Evolutionary conservation across 2,888 invertebrate species (phyloP).

Genomic region (Drosophila nigricruria): DNA sequence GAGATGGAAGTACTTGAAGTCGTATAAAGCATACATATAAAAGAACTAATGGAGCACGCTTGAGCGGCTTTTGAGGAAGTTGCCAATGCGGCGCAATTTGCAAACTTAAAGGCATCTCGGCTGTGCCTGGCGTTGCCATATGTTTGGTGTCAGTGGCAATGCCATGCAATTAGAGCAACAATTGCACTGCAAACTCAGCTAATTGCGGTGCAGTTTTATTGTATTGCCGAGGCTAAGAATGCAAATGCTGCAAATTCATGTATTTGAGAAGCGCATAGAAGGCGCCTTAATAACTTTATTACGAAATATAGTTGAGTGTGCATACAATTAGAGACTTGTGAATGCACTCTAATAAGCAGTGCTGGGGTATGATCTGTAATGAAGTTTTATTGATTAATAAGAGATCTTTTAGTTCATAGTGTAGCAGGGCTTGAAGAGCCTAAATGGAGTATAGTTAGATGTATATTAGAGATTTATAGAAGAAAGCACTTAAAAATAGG

Average conservation of each 20-base stretch:
- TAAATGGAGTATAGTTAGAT: neutral
- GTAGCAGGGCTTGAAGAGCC: no score
- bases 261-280: constrained; percentile 20
- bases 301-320: neutral
- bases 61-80: constrained; percentile 33
- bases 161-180: constrained; percentile 25
- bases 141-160: constrained; percentile 19
- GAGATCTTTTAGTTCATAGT: neutral
- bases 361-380: neutral
- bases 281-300: neutral
- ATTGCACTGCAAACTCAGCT: constrained; percentile 30
- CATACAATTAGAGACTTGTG: neutral
- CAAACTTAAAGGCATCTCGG: constrained; percentile 20
- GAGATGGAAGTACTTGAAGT: neutral
- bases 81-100: constrained; percentile 35
- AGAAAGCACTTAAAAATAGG: neutral
- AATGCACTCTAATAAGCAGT: neutral
- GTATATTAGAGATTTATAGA: no score
- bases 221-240: constrained; percentile 16
- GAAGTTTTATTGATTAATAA: neutral
- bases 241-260: constrained; percentile 8
- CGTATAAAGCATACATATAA: constrained; percentile 9
- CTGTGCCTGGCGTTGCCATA: constrained; percentile 43
- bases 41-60: constrained; percentile 1
- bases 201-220: constrained; percentile 46